phyloP scores from a whole-genome alignment of 2,797 vertebrate species.

The Fistularia commersonii region DNA sequence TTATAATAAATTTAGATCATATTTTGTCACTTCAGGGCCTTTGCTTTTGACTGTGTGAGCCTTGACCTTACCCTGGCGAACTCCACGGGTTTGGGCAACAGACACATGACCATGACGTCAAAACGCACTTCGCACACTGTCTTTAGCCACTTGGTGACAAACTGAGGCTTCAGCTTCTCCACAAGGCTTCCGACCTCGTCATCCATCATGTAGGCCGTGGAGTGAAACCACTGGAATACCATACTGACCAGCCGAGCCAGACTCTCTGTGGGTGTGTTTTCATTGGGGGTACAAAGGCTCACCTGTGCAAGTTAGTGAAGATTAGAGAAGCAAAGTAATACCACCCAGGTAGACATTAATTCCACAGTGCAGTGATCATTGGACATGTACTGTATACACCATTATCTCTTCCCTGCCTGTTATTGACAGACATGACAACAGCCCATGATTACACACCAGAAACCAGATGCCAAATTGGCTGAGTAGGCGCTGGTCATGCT shows the following conservation, averaged over 20 bases:
- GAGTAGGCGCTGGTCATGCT: constrained; percentile 95
- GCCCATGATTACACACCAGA: constrained; percentile 79
- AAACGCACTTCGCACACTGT: constrained; percentile 97
- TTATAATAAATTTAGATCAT: not conserved
- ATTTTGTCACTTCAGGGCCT: not conserved
- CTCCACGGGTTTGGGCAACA: constrained; percentile 97
- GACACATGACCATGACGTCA: constrained; percentile 99
- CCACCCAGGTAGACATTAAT: constrained; percentile 5
- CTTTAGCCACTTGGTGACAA: constrained; percentile 99
- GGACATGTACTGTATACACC: constrained; percentile 3
- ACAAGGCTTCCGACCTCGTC: constrained; percentile 98
- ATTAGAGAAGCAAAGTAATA: constrained; percentile 12
- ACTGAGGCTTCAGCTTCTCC: constrained; percentile 97
- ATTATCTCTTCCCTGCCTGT: constrained; percentile 25
- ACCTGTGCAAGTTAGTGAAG: constrained; percentile 72
- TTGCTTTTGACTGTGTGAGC: not conserved
- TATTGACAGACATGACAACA: constrained; percentile 29
- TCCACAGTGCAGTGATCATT: constrained; percentile 18
- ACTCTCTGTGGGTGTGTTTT: constrained; percentile 97
- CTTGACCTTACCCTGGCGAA: constrained; percentile 88
- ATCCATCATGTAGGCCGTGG: constrained; percentile 99
- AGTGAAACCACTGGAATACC: constrained; percentile 99
- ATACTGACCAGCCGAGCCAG: constrained; percentile 96
- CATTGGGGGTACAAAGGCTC: constrained; percentile 95
- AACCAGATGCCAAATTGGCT: constrained; percentile 99